Percentiles rank a stretch among this genome's conserved stretches.
phyloP scores from a whole-genome alignment of 2,113 vertebrate genomes.

The Willisornis vidua region DNA sequence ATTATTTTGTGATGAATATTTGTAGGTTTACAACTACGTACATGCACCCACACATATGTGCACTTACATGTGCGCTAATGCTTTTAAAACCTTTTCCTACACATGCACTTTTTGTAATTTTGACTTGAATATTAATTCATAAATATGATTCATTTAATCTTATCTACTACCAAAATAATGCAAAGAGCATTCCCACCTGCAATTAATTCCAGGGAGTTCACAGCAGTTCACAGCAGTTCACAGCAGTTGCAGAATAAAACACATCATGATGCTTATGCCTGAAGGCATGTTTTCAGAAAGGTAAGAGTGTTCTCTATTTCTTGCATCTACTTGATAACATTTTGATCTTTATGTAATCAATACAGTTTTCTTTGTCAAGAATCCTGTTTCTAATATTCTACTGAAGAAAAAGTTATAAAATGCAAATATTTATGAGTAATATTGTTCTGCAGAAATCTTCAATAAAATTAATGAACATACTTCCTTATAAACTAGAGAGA shows the following conservation, averaged over 20 bases:
- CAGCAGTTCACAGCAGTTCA: no score
- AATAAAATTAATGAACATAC: background rate
- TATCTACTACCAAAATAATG: background rate
- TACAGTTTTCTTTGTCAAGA: background rate
- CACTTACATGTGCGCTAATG: accelerated
- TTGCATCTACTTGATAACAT: background rate
- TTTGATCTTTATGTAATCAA: accelerated
- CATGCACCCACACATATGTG: accelerated
- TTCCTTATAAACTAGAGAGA: conserved; percentile 1
- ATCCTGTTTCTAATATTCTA: background rate
- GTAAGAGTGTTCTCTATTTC: background rate
- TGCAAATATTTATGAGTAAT: background rate
- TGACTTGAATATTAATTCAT: background rate
- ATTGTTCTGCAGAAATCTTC: background rate
- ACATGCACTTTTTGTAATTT: background rate
- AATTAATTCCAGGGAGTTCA: background rate
- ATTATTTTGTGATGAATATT: background rate
- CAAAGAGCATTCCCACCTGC: background rate
- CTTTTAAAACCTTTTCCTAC: background rate
- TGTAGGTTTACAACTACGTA: background rate
- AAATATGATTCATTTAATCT: background rate
- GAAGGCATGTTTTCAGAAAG: background rate
- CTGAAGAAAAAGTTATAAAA: background rate
- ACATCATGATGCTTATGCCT: background rate
- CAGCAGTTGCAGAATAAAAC: background rate